These are phyloP conservation scores for Metellina segmentata DNA, from an alignment of 2,888 invertebrate species.

Conservation along the genomic window DNA sequence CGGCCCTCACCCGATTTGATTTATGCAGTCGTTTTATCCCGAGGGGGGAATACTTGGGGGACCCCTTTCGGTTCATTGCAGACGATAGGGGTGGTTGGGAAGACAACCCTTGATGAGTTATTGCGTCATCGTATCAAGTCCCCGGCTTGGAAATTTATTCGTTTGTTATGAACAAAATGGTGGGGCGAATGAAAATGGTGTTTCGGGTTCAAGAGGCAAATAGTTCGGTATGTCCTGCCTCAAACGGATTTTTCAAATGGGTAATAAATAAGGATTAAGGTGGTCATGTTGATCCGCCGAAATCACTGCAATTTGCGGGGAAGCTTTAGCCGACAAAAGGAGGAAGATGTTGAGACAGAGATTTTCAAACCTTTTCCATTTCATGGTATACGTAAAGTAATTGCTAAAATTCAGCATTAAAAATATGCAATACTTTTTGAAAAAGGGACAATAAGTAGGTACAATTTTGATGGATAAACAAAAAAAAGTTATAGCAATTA, in stretches of 20 bases:
- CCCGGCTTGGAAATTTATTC: slow-evolving; percentile 34
- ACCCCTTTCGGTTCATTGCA: slow-evolving; percentile 23
- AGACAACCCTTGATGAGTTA: slow-evolving; percentile 21
- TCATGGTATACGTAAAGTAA: too few relatives aligned
- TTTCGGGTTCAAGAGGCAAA: slow-evolving; percentile 18
- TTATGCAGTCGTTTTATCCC: slow-evolving; percentile 14
- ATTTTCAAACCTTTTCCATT: too few relatives aligned
- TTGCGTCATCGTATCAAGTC: slow-evolving; percentile 34
- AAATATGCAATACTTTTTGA: too few relatives aligned
- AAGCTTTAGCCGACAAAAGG: neutral
- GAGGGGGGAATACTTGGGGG: neutral
- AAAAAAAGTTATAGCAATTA: too few relatives aligned
- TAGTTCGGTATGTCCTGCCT: slow-evolving; percentile 19
- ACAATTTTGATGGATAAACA: too few relatives aligned
- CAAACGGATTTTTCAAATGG: neutral
- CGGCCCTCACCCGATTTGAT: slow-evolving; percentile 8
- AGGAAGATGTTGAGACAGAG: neutral
- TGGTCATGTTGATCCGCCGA: neutral
- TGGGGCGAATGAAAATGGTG: neutral
- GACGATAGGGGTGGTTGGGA: neutral
- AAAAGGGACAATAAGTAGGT: too few relatives aligned
- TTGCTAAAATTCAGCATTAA: too few relatives aligned
- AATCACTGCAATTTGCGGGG: neutral
- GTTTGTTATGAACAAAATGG: slow-evolving; percentile 35
- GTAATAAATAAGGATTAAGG: slow-evolving; percentile 50